phyloP scores from a whole-genome alignment of 1,140 invertebrate species.

The Odontomachus brunneus region DNA sequence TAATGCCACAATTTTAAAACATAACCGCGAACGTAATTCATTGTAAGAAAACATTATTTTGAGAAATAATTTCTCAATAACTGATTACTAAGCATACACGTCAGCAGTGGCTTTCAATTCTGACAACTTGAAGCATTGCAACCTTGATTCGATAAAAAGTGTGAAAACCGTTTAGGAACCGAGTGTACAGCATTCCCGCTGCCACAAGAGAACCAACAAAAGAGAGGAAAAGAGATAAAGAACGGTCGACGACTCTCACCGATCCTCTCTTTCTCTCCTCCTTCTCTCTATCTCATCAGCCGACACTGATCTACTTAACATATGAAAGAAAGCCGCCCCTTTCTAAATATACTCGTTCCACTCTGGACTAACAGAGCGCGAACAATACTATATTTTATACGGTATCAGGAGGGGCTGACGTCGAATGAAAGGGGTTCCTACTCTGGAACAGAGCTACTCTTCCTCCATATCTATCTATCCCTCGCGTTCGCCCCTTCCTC shows the following conservation, averaged over 20 bases:
- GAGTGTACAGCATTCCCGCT: too few relatives aligned
- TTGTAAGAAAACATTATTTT: too few relatives aligned
- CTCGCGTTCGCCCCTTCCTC: conserved; percentile 27
- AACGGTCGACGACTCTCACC: conserved; percentile 11
- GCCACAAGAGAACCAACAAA: not conserved
- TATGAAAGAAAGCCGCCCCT: conserved; percentile 81
- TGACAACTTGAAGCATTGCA: too few relatives aligned
- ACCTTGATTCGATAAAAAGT: too few relatives aligned
- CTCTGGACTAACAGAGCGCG: conserved; percentile 80
- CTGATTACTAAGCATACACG: too few relatives aligned
- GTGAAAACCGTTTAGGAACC: too few relatives aligned
- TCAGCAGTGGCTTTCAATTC: too few relatives aligned
- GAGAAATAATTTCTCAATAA: too few relatives aligned
- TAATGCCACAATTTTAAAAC: too few relatives aligned
- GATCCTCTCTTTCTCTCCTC: not conserved
- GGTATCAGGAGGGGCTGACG: conserved; percentile 77
- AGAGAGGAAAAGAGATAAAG: not conserved
- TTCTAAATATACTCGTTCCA: conserved; percentile 82
- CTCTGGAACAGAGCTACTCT: conserved; percentile 63
- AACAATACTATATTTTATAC: conserved; percentile 83
- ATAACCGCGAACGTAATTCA: too few relatives aligned
- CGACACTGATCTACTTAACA: conserved; percentile 83
- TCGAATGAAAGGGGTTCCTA: conserved; percentile 77
- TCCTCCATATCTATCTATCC: conserved; percentile 31
- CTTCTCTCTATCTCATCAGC: conserved; percentile 57